phyloP scores from a whole-genome alignment of 2,797 vertebrate species.

The Merluccius polli region DNA sequence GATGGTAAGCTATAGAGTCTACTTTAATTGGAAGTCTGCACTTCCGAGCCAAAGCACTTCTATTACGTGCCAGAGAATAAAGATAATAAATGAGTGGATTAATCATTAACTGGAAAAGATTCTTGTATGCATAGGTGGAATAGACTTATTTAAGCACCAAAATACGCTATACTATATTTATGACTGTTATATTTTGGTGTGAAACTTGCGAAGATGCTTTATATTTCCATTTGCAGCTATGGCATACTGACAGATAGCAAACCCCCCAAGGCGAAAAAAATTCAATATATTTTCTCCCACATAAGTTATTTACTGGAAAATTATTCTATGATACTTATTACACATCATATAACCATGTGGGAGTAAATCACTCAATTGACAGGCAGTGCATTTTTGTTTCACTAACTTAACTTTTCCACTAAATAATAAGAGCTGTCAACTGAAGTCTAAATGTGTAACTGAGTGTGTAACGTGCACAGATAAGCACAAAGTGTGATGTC shows the following conservation, averaged over 20 bases:
- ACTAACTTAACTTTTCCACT: background rate
- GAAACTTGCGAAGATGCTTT: background rate
- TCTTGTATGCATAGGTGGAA: no score
- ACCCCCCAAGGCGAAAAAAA: background rate
- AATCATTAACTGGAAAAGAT: background rate
- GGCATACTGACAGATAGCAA: background rate
- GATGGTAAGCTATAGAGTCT: no score
- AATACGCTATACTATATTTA: no score
- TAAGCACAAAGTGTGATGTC: background rate
- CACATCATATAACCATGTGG: no score
- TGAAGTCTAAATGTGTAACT: background rate
- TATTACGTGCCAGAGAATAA: constrained; percentile 1
- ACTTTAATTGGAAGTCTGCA: background rate
- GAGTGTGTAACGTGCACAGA: no score
- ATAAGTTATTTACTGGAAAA: background rate
- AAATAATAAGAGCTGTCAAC: background rate
- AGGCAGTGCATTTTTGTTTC: background rate
- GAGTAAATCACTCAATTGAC: background rate
- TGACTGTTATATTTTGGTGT: background rate
- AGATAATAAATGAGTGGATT: constrained; percentile 2
- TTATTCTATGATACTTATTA: background rate
- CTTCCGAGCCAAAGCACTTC: background rate
- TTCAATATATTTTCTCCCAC: background rate
- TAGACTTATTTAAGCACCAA: no score
- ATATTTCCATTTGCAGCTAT: background rate